Conservation (phyloP, 2,797 vertebrate species). For the Leuciscus waleckii region DNA sequence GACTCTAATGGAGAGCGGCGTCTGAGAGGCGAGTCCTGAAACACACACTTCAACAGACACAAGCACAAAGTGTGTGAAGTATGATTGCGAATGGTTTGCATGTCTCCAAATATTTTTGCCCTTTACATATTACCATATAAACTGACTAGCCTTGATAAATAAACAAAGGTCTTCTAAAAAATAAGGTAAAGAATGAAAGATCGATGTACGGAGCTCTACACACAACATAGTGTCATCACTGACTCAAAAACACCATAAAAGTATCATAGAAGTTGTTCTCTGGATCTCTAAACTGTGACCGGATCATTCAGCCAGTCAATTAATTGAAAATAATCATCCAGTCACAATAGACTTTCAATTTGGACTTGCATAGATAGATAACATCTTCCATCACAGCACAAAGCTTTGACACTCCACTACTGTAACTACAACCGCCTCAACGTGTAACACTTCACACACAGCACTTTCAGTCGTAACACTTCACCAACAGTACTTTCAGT, state of each 20-base stretch:
- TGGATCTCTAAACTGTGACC: background rate
- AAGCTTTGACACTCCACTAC: background rate
- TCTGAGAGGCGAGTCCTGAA: slow-evolving; percentile 56
- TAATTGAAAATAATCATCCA: background rate
- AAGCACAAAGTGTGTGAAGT: background rate
- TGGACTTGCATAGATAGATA: background rate
- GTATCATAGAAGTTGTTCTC: background rate
- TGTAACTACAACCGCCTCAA: background rate
- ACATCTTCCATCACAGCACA: background rate
- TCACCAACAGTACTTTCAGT: too few species aligned
- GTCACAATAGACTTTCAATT: background rate
- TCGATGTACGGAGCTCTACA: background rate
- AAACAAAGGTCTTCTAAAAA: background rate
- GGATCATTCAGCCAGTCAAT: background rate
- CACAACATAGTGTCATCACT: background rate
- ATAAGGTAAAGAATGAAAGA: background rate
- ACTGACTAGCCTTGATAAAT: background rate
- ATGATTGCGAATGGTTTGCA: background rate
- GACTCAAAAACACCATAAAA: background rate
- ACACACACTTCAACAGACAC: slow-evolving; percentile 45
- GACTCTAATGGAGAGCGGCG: slow-evolving; percentile 65
- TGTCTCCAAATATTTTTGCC: background rate
- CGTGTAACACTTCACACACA: background rate
- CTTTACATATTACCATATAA: background rate
- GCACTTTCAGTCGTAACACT: too few species aligned